phyloP scores from a whole-genome alignment of 2,888 invertebrate species.

The Temnothorax ravouxi region DNA sequence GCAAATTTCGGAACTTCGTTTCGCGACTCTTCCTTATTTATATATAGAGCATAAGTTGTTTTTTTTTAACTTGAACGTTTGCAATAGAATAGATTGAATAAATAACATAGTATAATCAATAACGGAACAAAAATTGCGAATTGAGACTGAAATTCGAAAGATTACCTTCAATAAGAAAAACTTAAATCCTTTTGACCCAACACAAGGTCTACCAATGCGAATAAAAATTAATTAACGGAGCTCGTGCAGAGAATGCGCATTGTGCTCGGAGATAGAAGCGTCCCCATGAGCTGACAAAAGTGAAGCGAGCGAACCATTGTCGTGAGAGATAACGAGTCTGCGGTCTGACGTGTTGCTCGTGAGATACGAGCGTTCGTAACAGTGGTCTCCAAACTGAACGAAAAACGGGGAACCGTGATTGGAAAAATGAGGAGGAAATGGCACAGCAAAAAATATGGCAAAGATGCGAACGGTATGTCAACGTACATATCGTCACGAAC shows the following conservation, averaged over 20 bases:
- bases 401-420: constrained; percentile 53
- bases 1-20: not conserved
- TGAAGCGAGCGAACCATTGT: constrained; percentile 21
- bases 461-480: constrained; percentile 49
- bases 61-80: not conserved
- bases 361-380: constrained; percentile 62
- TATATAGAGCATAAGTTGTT: not conserved
- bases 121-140: not conserved
- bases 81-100: not conserved
- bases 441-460: constrained; percentile 53
- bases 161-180: not conserved
- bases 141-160: not conserved
- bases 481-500: constrained; percentile 54
- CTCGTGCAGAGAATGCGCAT: not conserved
- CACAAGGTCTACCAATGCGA: not conserved
- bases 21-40: not conserved
- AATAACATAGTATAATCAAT: not conserved
- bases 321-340: constrained; percentile 4
- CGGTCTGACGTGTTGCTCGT: not conserved
- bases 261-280: not conserved
- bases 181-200: not conserved
- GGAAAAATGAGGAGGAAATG: constrained; percentile 47
- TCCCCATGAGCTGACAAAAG: constrained; percentile 15
- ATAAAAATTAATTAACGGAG: not conserved
- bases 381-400: constrained; percentile 73